Conservation (phyloP, 2,113 vertebrate species). For the Columba livia region DNA sequence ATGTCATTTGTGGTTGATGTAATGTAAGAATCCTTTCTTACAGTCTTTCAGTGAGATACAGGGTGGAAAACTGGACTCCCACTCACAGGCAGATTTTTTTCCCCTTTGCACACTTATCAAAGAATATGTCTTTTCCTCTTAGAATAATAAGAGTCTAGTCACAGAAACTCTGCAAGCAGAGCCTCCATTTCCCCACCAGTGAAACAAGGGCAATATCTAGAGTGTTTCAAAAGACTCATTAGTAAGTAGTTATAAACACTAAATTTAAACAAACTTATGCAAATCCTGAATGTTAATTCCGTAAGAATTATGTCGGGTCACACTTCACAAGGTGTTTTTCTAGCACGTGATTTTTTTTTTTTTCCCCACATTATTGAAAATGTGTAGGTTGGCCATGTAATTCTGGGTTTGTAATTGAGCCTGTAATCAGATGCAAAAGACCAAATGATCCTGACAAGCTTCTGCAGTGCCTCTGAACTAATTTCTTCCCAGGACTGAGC, state of each 20-base stretch:
- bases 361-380: background rate
- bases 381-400: background rate
- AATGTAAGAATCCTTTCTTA: slow-evolving; percentile 30
- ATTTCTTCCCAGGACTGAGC: background rate
- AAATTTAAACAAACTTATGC: background rate
- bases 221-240: background rate
- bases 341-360: background rate
- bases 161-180: background rate
- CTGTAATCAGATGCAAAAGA: background rate
- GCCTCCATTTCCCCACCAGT: background rate
- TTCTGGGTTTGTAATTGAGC: background rate
- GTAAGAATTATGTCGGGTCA: background rate
- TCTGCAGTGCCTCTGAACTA: background rate
- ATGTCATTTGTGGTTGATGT: slow-evolving; percentile 54
- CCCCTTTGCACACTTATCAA: slow-evolving; percentile 49
- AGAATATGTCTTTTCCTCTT: slow-evolving; percentile 28
- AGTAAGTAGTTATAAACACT: background rate
- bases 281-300: background rate
- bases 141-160: background rate
- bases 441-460: background rate
- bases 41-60: slow-evolving; percentile 29
- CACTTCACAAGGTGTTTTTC: background rate
- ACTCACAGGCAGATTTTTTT: slow-evolving; percentile 31
- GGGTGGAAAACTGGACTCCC: slow-evolving; percentile 51
- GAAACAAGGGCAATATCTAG: background rate